Percentiles rank a stretch among this genome's conserved stretches.
Conservation (phyloP, 2,888 invertebrate species). For the Caenorhabditis virilis region DNA sequence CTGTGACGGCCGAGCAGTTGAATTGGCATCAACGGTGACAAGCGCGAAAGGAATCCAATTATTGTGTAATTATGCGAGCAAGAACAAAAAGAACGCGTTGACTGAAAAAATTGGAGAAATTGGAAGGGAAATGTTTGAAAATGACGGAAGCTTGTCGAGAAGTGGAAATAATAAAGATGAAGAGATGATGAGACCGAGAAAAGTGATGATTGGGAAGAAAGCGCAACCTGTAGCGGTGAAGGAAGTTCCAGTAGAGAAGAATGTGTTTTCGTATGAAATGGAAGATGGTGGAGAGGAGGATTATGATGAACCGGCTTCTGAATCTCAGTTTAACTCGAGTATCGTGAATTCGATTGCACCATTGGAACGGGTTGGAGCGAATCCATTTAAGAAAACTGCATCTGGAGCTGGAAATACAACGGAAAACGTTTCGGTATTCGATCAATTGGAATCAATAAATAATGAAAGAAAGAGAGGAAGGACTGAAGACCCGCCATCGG, state of each 20-base stretch:
- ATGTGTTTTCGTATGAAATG: neutral
- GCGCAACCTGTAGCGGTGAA: neutral
- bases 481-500: neutral
- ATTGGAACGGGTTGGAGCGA: slow-evolving; percentile 11
- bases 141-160: neutral
- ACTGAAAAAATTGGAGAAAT: slow-evolving; percentile 56
- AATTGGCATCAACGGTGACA: slow-evolving; percentile 48
- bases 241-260: neutral
- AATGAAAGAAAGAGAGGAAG: neutral
- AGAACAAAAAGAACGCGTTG: slow-evolving; percentile 39
- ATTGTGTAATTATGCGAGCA: slow-evolving; percentile 54
- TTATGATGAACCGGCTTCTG: slow-evolving; percentile 3
- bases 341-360: slow-evolving; percentile 9
- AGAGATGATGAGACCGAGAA: slow-evolving; percentile 1
- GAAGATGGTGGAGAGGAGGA: slow-evolving; percentile 4
- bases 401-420: neutral
- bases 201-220: neutral
- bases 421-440: slow-evolving; percentile 11
- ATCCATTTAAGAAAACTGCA: slow-evolving; percentile 19
- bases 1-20: slow-evolving; percentile 50
- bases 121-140: slow-evolving; percentile 8
- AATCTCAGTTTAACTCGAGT: slow-evolving; percentile 11
- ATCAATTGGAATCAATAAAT: slow-evolving; percentile 20
- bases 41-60: slow-evolving; percentile 41
- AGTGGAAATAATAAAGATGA: neutral